These are phyloP conservation scores for Coelinius sp. DNA, from an alignment of 2,888 invertebrate genomes.

Conservation along the genomic window DNA sequence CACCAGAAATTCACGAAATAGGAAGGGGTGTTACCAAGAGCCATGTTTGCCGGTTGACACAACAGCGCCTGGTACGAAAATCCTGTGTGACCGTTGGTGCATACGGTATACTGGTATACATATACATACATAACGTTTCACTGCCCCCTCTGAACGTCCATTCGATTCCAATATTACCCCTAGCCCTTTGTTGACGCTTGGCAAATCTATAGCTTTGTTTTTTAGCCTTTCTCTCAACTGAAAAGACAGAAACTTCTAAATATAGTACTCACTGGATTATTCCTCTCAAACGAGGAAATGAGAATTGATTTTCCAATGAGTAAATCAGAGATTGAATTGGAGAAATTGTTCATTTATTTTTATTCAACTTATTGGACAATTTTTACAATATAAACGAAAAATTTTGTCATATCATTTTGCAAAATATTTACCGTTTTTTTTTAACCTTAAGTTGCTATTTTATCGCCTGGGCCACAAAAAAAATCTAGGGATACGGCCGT, in stretches of 20 bases:
- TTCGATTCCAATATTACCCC: slow-evolving; percentile 32
- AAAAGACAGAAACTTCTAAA: not conserved
- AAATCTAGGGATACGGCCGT: too few relatives aligned
- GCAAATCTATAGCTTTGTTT: not conserved
- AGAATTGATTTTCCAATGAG: not conserved
- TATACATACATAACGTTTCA: slow-evolving; percentile 26
- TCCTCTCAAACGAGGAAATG: not conserved
- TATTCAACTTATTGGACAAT: too few relatives aligned
- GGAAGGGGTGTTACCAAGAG: not conserved
- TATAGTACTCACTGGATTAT: not conserved
- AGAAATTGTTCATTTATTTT: not conserved
- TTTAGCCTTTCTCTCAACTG: not conserved
- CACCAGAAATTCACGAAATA: not conserved
- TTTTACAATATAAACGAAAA: too few relatives aligned
- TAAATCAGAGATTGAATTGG: too few relatives aligned
- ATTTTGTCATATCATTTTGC: too few relatives aligned
- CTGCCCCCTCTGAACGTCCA: slow-evolving; percentile 19
- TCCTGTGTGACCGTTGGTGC: slow-evolving; percentile 9
- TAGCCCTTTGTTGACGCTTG: slow-evolving; percentile 23
- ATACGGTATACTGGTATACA: not conserved
- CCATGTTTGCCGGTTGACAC: slow-evolving; percentile 12
- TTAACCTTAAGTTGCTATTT: too few relatives aligned
- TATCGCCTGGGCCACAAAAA: too few relatives aligned
- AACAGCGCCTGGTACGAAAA: not conserved
- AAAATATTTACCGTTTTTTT: too few relatives aligned